phyloP scores from a whole-genome alignment of 2,888 invertebrate genomes.

The Acrobasis suavella region DNA sequence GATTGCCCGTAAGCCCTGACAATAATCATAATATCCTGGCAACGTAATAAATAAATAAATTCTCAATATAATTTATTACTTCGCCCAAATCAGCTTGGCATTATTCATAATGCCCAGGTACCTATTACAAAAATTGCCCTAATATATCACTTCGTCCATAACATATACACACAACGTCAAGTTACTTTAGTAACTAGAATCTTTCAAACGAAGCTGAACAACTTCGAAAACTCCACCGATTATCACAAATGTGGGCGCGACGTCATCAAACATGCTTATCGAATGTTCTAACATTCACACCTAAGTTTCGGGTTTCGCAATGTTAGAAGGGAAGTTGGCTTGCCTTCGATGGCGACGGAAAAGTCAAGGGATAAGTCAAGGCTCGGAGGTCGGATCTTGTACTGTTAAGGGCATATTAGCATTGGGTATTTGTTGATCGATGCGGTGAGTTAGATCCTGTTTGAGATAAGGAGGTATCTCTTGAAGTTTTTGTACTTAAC shows the following conservation, averaged over 20 bases:
- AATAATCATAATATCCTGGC: too few relatives aligned
- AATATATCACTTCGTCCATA: too few relatives aligned
- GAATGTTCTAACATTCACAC: constrained; percentile 39
- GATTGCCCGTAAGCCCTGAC: too few relatives aligned
- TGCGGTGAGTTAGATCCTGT: too few relatives aligned
- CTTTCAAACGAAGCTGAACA: constrained; percentile 5
- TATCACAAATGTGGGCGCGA: constrained; percentile 17
- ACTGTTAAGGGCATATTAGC: not conserved
- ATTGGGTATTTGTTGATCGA: not conserved
- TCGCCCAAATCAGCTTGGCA: too few relatives aligned
- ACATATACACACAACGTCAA: not conserved
- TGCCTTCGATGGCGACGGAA: not conserved
- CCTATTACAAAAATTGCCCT: too few relatives aligned
- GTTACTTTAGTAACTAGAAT: not conserved
- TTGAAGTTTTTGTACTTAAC: too few relatives aligned
- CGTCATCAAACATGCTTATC: constrained; percentile 21
- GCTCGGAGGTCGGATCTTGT: not conserved
- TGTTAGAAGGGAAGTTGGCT: constrained; percentile 15
- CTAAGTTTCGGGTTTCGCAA: constrained; percentile 35
- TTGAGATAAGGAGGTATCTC: too few relatives aligned
- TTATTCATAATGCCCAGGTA: too few relatives aligned
- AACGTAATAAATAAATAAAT: too few relatives aligned
- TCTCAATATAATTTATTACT: too few relatives aligned
- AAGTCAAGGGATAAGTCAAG: constrained; percentile 8
- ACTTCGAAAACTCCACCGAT: constrained; percentile 17